These are phyloP conservation scores for Diphyllodes magnificus DNA, from an alignment of 2,113 vertebrate genomes.

Conservation along the genomic window DNA sequence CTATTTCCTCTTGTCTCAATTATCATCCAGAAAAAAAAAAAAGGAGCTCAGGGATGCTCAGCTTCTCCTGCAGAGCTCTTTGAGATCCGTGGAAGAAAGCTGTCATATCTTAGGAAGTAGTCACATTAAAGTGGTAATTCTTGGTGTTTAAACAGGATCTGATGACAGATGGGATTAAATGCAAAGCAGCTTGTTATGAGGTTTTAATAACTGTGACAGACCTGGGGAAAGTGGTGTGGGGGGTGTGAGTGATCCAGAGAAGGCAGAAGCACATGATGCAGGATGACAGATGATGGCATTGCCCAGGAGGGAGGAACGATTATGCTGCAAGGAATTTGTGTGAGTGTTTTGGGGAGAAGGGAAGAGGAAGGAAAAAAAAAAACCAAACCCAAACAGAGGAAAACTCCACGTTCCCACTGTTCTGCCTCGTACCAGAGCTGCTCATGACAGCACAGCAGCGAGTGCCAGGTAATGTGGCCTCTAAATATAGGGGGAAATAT, in stretches of 20 bases:
- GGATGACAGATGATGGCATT: constrained; percentile 3
- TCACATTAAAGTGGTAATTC: constrained; percentile 26
- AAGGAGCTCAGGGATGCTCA: not conserved
- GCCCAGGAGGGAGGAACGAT: not conserved
- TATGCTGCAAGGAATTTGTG: not conserved
- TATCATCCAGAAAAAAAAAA: not conserved
- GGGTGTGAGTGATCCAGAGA: not conserved
- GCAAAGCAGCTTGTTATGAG: constrained; percentile 33
- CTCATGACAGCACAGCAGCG: not conserved
- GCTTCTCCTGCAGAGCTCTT: not conserved
- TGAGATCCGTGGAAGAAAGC: not conserved
- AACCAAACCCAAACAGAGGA: not conserved
- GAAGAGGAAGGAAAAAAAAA: not conserved
- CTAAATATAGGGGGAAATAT: not conserved
- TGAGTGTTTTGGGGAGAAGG: not conserved
- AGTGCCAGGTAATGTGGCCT: not conserved
- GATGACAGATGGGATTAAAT: constrained; percentile 59
- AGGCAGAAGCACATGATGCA: constrained; percentile 29
- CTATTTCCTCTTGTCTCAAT: not conserved
- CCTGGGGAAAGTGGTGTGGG: constrained; percentile 16
- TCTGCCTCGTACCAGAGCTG: not conserved
- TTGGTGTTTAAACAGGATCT: constrained; percentile 42
- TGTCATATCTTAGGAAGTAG: constrained; percentile 2
- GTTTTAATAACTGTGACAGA: constrained; percentile 52
- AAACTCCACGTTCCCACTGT: not conserved